These are phyloP conservation scores for Gadopsis marmoratus DNA, from an alignment of 2,797 vertebrate genomes.

Conservation along the genomic window DNA sequence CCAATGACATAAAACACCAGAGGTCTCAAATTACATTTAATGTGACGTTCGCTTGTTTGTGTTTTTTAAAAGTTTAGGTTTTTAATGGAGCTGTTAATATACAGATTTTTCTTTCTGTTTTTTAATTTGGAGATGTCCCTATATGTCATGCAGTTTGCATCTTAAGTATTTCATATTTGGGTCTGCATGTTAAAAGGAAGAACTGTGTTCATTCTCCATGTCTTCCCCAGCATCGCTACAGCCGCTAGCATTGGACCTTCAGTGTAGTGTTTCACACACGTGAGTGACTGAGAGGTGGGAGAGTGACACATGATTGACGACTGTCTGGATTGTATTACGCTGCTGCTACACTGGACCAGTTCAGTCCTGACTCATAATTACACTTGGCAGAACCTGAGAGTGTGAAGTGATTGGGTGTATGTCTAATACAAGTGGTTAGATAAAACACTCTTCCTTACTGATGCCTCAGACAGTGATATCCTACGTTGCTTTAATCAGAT, in stretches of 20 bases:
- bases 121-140: neutral
- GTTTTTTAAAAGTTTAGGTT: neutral
- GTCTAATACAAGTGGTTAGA: neutral
- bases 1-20: neutral
- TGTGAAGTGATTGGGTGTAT: neutral
- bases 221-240: neutral
- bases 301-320: constrained; percentile 33
- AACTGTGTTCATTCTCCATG: neutral
- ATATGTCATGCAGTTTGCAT: neutral
- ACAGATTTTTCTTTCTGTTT: neutral
- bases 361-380: constrained; percentile 32
- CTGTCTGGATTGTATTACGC: constrained; percentile 26
- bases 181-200: neutral
- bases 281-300: constrained; percentile 13
- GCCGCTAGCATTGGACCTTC: neutral
- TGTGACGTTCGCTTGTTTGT: neutral
- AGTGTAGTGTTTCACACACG: constrained; percentile 28
- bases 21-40: neutral
- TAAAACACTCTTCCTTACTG: neutral
- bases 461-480: neutral
- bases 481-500: neutral
- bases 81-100: neutral
- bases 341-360: neutral
- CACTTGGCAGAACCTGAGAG: neutral
- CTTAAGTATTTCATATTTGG: neutral